A percentile compares a stretch with the other conserved stretches of the same genome.
These are phyloP conservation scores for Euplexia lucipara DNA, from an alignment of 2,888 invertebrate species.

Conservation along the genomic window DNA sequence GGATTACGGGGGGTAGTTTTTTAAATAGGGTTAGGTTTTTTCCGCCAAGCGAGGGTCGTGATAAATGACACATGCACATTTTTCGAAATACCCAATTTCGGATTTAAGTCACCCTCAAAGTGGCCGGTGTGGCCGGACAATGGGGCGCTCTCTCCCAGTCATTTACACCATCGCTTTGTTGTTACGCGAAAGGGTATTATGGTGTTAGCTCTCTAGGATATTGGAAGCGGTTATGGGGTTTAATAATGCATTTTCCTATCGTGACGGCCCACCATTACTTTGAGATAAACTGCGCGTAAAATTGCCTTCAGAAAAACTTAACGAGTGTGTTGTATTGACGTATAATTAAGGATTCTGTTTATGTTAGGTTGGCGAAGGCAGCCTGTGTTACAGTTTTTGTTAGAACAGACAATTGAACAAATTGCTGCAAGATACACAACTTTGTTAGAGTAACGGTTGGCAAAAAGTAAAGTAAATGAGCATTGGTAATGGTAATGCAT, in stretches of 20 bases:
- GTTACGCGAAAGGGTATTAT: conserved; percentile 73
- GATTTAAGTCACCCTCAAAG: conserved; percentile 92
- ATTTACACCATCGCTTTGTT: conserved; percentile 86
- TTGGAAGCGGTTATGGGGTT: conserved; percentile 83
- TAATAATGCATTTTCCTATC: conserved; percentile 87
- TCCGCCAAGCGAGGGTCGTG: conserved; percentile 87
- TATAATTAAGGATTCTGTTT: conserved; percentile 69
- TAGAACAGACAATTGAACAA: conserved; percentile 59
- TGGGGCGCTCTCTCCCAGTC: conserved; percentile 73
- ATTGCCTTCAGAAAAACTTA: conserved; percentile 81
- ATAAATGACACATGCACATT: conserved; percentile 92
- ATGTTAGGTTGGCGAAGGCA: conserved; percentile 51
- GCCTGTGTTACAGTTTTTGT: conserved; percentile 49
- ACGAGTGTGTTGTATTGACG: conserved; percentile 74
- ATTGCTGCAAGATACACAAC: conserved; percentile 60
- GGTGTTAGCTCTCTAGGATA: conserved; percentile 67
- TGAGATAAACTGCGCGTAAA: conserved; percentile 84
- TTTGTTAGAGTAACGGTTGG: conserved; percentile 53
- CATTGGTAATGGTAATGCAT: conserved; percentile 38
- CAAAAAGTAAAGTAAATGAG: conserved; percentile 44
- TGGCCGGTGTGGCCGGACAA: conserved; percentile 87
- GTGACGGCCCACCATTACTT: conserved; percentile 79
- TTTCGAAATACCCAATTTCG: conserved; percentile 92
- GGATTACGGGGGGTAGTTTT: conserved; percentile 89
- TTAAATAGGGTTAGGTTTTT: conserved; percentile 90